Evolutionary conservation across 2,888 invertebrate species (phyloP), one percentile per base, ranked within the genome.

Genomic region (Adelognathus sp.): DNA sequence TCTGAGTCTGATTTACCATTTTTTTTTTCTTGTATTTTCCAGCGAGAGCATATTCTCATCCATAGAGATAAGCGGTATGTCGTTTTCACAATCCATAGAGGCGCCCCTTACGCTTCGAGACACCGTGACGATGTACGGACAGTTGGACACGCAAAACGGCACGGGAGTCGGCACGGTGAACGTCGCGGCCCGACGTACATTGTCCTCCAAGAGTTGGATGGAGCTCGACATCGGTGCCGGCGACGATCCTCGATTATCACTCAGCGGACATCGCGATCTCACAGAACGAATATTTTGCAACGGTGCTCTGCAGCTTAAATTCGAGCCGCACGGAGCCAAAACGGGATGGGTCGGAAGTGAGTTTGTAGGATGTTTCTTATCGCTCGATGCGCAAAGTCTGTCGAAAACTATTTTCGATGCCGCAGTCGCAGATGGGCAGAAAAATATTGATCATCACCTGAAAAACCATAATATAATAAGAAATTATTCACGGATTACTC

Each of bases 1-100:
- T n/a, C n/a, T n/a, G n/a, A n/a, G n/a, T n/a, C n/a, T n/a, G n/a
- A n/a, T 54, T 66, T 61, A 4, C 29, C 50, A 18, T 72, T 73
- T 64, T 52, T 31, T 50, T 70, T n/a, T 46, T n/a, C n/a, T 52
- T 58, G 11, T 0, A 3, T 24, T 11, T 84, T 83, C 1, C 70
- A 89, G 94, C 18, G 87, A 92, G 11, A 92, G 93, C 50, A 88
- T 93, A 5, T 92, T 97, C 86, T 97, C 98, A 11, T 94, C 93
- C 77, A 93, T 98, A 82, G 98, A 98, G 93, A 95, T 98, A 33
- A 97, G 96, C n/a, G 97, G 97, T 7, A 97, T 98, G 96, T 96
- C 96, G 54, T 96, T 98, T 88, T 95, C 95, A 18, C 98, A 98
- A 90, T 98, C 98, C 0, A 97, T 99, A 56, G 98, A 99, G 90